phyloP scores from a whole-genome alignment of 2,888 invertebrate genomes.

The Ecliptopera silaceata region DNA sequence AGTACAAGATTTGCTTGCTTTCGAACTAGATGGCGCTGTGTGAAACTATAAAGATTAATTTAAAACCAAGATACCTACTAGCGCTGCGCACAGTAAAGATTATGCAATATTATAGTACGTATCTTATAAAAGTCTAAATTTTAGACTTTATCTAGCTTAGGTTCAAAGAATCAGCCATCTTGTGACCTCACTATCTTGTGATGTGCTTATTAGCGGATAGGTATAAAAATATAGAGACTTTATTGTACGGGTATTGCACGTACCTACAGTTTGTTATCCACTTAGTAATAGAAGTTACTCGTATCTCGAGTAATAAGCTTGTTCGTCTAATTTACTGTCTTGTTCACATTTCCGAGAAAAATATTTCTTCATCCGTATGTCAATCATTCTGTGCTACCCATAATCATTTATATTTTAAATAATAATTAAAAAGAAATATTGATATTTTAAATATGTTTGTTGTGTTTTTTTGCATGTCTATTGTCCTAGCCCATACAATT shows the following conservation, averaged over 20 bases:
- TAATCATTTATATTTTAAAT: too few relatives aligned
- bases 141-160: conserved; percentile 51
- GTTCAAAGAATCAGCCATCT: conserved; percentile 35
- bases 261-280: neutral
- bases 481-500: too few relatives aligned
- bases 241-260: conserved; percentile 5
- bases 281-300: neutral
- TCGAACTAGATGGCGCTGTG: too few relatives aligned
- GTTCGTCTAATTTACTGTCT: neutral
- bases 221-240: conserved; percentile 20
- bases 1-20: too few relatives aligned
- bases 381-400: too few relatives aligned
- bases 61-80: too few relatives aligned
- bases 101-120: conserved; percentile 34
- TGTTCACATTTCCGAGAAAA: too few relatives aligned
- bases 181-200: conserved; percentile 43
- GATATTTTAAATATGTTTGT: too few relatives aligned
- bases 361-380: too few relatives aligned
- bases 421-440: too few relatives aligned
- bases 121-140: conserved; percentile 57
- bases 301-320: neutral
- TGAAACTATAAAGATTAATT: too few relatives aligned
- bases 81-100: conserved; percentile 33
- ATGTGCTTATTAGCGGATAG: conserved; percentile 31
- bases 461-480: too few relatives aligned